These are phyloP conservation scores for Caranx melampygus DNA, from an alignment of 2,113 vertebrate genomes.

Conservation along the genomic window DNA sequence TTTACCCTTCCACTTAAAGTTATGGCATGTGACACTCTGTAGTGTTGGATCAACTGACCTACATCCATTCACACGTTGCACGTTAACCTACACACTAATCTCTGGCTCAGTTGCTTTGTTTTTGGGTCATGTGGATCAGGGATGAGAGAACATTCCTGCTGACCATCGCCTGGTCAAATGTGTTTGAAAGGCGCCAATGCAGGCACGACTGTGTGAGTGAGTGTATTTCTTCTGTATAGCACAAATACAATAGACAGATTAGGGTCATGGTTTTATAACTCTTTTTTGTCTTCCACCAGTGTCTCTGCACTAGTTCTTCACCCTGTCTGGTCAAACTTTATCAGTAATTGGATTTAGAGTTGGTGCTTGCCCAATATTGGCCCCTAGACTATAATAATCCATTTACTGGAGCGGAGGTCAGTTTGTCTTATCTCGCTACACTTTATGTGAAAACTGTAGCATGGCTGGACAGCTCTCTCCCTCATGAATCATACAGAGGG, in stretches of 20 bases:
- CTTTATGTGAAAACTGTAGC: neutral
- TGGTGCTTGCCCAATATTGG: neutral
- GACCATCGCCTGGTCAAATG: conserved; percentile 29
- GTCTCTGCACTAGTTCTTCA: conserved; percentile 8
- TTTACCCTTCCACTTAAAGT: conserved; percentile 1
- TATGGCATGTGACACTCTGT: conserved; percentile 46
- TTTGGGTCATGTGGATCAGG: conserved; percentile 58
- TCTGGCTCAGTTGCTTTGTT: conserved; percentile 39
- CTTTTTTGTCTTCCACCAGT: conserved; percentile 30
- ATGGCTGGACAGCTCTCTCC: neutral
- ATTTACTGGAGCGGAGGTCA: conserved; percentile 21
- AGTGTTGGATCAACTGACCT: conserved; percentile 45
- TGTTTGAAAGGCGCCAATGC: conserved; percentile 14
- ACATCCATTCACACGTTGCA: conserved; percentile 38
- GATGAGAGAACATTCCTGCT: conserved; percentile 52
- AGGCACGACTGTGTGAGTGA: neutral
- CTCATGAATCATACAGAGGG: neutral
- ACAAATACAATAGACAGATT: conserved; percentile 48
- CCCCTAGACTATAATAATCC: conserved; percentile 1
- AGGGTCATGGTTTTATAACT: conserved; percentile 58
- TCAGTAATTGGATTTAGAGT: conserved; percentile 3
- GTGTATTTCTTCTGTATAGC: conserved; percentile 17
- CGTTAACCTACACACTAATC: conserved; percentile 41
- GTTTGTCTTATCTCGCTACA: neutral
- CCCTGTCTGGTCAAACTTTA: neutral